Evolutionary conservation across 2,797 vertebrate species (phyloP), one percentile per base, ranked within the genome.

Genomic region (Pampus argenteus): DNA sequence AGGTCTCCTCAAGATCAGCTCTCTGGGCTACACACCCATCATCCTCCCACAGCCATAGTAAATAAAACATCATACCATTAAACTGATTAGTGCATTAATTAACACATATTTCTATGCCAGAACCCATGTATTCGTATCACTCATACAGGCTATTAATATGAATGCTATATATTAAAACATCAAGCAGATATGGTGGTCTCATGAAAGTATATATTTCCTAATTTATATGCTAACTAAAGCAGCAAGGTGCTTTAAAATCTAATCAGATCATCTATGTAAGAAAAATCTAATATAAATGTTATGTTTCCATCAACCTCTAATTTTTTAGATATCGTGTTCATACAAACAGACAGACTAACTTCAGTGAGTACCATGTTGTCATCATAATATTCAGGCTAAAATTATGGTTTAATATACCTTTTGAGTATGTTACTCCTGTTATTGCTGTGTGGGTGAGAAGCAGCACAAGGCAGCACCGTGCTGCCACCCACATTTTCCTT

Each of bases 401-500:
- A 54, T 55, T 10, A 17, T 2, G 13, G 26, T 40, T 54, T 36
- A 26, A 72, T 51, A 42, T 49, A 50, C 40, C 42, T 52, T 49
- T 36, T 66, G 26, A 74, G 40, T 28, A 38, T 82, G 48, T 34
- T 60, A 10, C 29, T 40, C 9, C 25, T 74, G 38, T 50, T 45
- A 47, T 47, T 40, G 36, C 28, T 31, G 71, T 31, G 66, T 88
- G 60, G 76, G 49, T 75, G 64, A 72, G 57, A 59, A 29, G 31
- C 22, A 44, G 67, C 54, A 38, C 10, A 8, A 72, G 57, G 58
- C 56, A 59, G 60, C 38, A 25, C 34, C 55, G 40, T 52, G n/a
- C 57, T 66, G 20, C 78, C 70, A 76, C 82, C 73, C 66, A 82
- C 71, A 6, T 63, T 10, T 44, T 51, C 65, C 66, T 70, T 29